These are phyloP conservation scores for Apeira syringaria DNA, from an alignment of 2,888 invertebrate genomes.

Conservation along the genomic window DNA sequence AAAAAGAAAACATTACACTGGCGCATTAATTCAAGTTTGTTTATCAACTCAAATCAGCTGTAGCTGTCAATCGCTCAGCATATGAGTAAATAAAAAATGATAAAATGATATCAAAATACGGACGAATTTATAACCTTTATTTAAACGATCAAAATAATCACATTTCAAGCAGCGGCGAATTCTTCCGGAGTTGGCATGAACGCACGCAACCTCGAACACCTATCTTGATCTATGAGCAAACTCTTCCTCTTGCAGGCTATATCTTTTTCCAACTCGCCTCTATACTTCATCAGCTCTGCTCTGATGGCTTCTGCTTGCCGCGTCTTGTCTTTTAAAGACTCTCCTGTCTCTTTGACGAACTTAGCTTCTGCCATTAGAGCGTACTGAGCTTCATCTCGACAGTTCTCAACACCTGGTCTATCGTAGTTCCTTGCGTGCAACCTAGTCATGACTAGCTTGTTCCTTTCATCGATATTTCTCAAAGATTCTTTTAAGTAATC, in stretches of 20 bases:
- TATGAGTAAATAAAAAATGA: too few species aligned
- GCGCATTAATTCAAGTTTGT: too few species aligned
- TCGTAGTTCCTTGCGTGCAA: constrained; percentile 87
- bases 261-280: constrained; percentile 87
- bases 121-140: too few species aligned
- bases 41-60: too few species aligned
- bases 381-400: constrained; percentile 91
- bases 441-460: constrained; percentile 93
- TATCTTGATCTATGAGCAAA: constrained; percentile 86
- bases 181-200: constrained; percentile 88
- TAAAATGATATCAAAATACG: too few species aligned
- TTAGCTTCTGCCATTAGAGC: constrained; percentile 89
- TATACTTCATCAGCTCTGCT: constrained; percentile 81
- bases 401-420: constrained; percentile 92
- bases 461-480: constrained; percentile 87
- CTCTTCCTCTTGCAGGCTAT: constrained; percentile 89
- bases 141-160: neutral
- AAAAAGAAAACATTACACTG: too few species aligned
- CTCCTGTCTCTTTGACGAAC: constrained; percentile 73
- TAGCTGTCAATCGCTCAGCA: too few species aligned
- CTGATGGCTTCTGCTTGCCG: constrained; percentile 84
- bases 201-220: constrained; percentile 85
- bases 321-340: constrained; percentile 83
- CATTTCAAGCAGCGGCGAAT: constrained; percentile 77
- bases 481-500: constrained; percentile 87